Conservation (phyloP, 1,140 invertebrate genomes). For the Solen grandis region DNA sequence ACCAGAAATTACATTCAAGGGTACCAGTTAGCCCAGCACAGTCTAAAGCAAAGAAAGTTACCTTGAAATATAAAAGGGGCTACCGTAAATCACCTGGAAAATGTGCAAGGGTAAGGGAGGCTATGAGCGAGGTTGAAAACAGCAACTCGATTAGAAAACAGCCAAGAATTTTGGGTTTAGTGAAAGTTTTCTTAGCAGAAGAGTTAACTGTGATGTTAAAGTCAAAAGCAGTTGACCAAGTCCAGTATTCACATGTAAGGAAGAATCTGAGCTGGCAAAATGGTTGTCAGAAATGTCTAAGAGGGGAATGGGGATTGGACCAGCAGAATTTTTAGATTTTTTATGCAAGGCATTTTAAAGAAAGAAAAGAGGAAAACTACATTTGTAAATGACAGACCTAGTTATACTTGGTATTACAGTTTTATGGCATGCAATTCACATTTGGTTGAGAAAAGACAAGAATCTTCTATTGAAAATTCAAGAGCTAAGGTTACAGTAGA, state of each 20-base stretch:
- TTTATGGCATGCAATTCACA: slow-evolving; percentile 52
- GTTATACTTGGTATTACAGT: no score
- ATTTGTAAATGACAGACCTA: slow-evolving; percentile 20
- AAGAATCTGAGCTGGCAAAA: no score
- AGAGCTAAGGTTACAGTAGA: slow-evolving; percentile 11
- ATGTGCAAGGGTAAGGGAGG: neutral
- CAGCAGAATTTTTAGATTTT: slow-evolving; percentile 54
- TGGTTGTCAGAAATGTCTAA: no score
- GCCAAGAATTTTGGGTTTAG: neutral
- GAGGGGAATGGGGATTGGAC: no score
- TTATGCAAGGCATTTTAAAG: no score
- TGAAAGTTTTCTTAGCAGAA: neutral
- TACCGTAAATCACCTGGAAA: slow-evolving; percentile 33
- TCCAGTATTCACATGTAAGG: no score
- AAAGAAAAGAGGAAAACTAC: slow-evolving; percentile 14
- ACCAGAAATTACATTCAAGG: no score
- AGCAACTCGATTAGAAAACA: neutral
- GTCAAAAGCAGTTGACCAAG: slow-evolving; percentile 43
- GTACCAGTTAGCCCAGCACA: no score
- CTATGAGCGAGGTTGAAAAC: neutral
- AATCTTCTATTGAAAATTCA: neutral
- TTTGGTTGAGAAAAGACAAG: slow-evolving; percentile 37
- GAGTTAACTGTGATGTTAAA: slow-evolving; percentile 1
- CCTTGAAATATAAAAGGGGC: no score
- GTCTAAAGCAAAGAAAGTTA: slow-evolving; percentile 3